A percentile compares a stretch with the other conserved stretches of the same genome.
These are phyloP conservation scores for Melanotus villosus DNA, from an alignment of 2,888 invertebrate genomes.

Conservation along the genomic window DNA sequence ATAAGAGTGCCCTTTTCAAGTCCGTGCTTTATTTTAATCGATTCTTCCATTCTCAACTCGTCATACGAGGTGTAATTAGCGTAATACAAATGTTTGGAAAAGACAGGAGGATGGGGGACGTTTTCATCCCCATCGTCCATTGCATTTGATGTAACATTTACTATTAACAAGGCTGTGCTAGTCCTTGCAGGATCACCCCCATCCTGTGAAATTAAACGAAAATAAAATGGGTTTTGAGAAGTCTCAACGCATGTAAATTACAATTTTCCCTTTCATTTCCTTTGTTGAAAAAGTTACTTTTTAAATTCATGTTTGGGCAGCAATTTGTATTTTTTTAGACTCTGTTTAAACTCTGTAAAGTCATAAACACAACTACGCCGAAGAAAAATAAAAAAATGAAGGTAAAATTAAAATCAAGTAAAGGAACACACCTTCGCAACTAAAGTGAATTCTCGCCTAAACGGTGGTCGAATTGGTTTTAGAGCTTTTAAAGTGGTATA, in stretches of 20 bases:
- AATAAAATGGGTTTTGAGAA: no score
- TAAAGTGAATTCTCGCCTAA: slow-evolving; percentile 23
- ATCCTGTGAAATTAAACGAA: not conserved
- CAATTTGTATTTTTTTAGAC: no score
- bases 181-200: not conserved
- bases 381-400: no score
- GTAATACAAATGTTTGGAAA: slow-evolving; percentile 19
- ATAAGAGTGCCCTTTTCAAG: not conserved
- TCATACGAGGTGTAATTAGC: slow-evolving; percentile 11
- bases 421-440: slow-evolving; percentile 26
- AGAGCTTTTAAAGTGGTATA: not conserved
- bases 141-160: not conserved
- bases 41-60: not conserved
- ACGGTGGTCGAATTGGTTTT: slow-evolving; percentile 8
- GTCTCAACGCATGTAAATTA: no score
- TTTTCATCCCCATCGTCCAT: not conserved
- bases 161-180: not conserved
- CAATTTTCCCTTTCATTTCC: no score
- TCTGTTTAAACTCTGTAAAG: no score
- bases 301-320: no score
- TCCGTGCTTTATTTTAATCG: slow-evolving; percentile 8
- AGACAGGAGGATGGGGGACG: slow-evolving; percentile 7
- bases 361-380: no score
- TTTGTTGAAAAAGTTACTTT: no score
- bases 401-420: no score